Conservation (phyloP, 2,797 vertebrate genomes). For the Heterohyrax brucei region DNA sequence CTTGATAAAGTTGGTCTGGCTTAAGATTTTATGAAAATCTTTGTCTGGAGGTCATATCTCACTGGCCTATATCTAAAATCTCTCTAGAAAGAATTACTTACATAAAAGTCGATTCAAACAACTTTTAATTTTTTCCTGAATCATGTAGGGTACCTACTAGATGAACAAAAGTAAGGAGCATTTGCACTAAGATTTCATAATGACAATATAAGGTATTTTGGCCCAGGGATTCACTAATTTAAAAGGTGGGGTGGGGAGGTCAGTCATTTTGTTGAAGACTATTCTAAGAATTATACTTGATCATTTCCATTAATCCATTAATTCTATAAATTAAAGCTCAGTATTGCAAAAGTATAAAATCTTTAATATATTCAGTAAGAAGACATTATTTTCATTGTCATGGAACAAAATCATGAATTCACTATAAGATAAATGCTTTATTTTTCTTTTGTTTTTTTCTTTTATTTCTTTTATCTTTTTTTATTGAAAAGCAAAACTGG, state of each 20-base stretch:
- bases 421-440: neutral
- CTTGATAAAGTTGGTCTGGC: neutral
- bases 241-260: neutral
- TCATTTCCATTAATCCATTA: conserved; percentile 59
- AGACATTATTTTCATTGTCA: neutral
- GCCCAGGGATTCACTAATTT: conserved; percentile 62
- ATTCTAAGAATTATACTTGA: conserved; percentile 59
- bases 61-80: conserved; percentile 7
- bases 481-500: neutral
- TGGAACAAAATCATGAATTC: neutral
- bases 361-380: conserved; percentile 1
- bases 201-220: conserved; percentile 38
- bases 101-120: neutral
- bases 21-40: neutral
- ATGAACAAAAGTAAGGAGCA: neutral
- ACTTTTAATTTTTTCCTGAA: neutral
- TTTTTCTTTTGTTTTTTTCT: neutral
- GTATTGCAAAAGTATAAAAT: conserved; percentile 42
- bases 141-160: neutral
- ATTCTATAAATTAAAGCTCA: conserved; percentile 70
- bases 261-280: conserved; percentile 69
- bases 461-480: conserved; percentile 14
- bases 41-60: neutral
- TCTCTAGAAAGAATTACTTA: neutral
- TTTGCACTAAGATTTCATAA: neutral